Percentiles rank a stretch among this genome's conserved stretches.
phyloP scores from a whole-genome alignment of 2,797 vertebrate species.

The Malurus leucopterus region DNA sequence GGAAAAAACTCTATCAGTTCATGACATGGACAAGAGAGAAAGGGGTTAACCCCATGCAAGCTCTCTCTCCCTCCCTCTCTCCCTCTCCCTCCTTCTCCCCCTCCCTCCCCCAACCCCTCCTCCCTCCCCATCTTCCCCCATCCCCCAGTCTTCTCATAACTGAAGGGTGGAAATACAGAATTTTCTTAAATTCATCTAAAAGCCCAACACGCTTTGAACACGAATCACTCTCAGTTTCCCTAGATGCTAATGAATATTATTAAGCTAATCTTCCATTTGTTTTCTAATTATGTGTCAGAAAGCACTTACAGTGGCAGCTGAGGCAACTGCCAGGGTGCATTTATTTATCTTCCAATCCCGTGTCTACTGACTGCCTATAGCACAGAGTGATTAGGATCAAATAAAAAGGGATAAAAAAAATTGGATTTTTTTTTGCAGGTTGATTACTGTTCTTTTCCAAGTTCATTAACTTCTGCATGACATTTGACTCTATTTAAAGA shows the following conservation, averaged over 20 bases:
- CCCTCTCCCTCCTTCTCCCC: too few species aligned
- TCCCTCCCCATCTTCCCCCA: not conserved
- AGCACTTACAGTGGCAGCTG: slow-evolving; percentile 63
- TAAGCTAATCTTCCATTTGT: slow-evolving; percentile 80
- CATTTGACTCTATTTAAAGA: not conserved
- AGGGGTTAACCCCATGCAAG: not conserved
- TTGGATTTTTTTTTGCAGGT: not conserved
- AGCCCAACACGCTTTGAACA: slow-evolving; percentile 65
- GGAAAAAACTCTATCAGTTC: not conserved
- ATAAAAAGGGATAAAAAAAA: not conserved
- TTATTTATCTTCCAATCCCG: slow-evolving; percentile 51
- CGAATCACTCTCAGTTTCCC: slow-evolving; percentile 73
- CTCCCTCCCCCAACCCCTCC: not conserved
- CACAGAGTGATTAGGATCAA: slow-evolving; percentile 42
- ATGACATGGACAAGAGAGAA: not conserved
- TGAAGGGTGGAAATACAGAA: slow-evolving; percentile 57
- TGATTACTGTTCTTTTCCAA: slow-evolving; percentile 15
- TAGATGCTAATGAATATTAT: slow-evolving; percentile 82
- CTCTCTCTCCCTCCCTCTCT: not conserved
- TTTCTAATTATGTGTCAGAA: slow-evolving; percentile 80
- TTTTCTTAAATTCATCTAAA: slow-evolving; percentile 69
- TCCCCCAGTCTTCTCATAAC: not conserved
- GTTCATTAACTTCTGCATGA: not conserved
- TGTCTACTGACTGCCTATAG: slow-evolving; percentile 35
- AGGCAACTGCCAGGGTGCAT: slow-evolving; percentile 66